Evolutionary conservation across 2,797 vertebrate genomes (phyloP), one percentile per base, ranked within the genome.

Genomic region (Botia almorhae): DNA sequence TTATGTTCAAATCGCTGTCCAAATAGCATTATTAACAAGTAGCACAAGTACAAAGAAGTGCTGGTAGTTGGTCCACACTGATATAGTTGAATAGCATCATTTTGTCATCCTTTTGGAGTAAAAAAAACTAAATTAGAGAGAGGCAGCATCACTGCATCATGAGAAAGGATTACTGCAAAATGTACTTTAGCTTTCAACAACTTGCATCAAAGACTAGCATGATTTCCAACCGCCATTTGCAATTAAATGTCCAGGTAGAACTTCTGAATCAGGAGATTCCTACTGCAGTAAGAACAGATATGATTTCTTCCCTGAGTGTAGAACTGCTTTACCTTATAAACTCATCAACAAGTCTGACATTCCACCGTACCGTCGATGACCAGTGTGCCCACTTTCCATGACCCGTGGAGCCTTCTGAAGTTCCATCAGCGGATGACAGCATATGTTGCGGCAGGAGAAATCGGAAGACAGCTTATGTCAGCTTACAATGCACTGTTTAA

Each of bases 401-500:
- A 50, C 46, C 70, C 46, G 7, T 13, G 70, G 12, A 50, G 17
- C 46, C 71, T 29, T 74, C 33, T 60, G 8, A 81, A 36, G 33
- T 68, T 64, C 63, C 63, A 60, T 50, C 8, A 48, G 39, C 4
- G 63, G 26, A 58, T 74, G 50, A 58, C 53, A 33, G 39, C 36
- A 67, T 74, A 16, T 58, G 63, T 53, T 74, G 21, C 2, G 48
- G 19, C 21, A 23, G 48, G 46, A 48, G 16, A 55, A 74, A 74
- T n/a, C 56, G 10, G 23, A 23, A 74, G 61, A 56, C 63, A 68
- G 63, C 39, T 81, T 63, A 74, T 21, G 43, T 74, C 51, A 60
- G 21, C 51, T 74, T 67, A 71, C 39, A 81, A 74, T 72, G 68
- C 63, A 3, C 29, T 26, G 58, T 64, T 72, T 33, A 58, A 71